phyloP scores from a whole-genome alignment of 2,113 vertebrate species.

The Willisornis vidua region DNA sequence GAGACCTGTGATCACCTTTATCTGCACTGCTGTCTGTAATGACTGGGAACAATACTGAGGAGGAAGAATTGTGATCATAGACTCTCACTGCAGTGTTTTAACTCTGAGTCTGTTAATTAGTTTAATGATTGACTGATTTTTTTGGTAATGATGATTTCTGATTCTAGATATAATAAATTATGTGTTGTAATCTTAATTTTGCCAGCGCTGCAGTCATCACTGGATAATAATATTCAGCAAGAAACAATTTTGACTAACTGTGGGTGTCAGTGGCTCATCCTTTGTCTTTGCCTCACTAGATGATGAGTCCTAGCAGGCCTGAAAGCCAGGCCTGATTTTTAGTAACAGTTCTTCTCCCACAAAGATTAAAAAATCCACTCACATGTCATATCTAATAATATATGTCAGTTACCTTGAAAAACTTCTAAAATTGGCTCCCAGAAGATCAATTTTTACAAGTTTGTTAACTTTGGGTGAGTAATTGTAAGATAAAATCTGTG shows the following conservation, averaged over 20 bases:
- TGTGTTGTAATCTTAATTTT: not conserved
- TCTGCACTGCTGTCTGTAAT: not conserved
- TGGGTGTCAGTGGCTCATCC: not conserved
- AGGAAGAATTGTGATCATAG: not conserved
- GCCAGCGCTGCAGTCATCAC: not conserved
- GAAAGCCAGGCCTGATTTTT: not conserved
- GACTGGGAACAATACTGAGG: not conserved
- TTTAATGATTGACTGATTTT: not conserved
- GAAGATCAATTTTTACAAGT: not conserved
- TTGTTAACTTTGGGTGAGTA: not conserved
- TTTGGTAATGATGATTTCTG: not conserved
- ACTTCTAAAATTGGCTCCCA: not conserved
- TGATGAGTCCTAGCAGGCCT: not conserved
- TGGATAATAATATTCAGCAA: not conserved
- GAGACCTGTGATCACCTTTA: not conserved
- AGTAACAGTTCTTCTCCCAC: not conserved
- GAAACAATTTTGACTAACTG: not conserved
- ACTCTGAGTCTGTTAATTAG: not conserved
- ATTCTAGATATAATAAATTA: not conserved
- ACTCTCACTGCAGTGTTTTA: not conserved
- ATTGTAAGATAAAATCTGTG: not conserved
- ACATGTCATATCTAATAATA: not conserved
- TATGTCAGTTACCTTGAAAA: not conserved
- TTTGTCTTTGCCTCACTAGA: not conserved
- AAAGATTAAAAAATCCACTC: not conserved